A percentile compares a stretch with the other conserved stretches of the same genome.
These are phyloP conservation scores for Ornithoptera alexandrae DNA, from an alignment of 2,888 invertebrate genomes.

Conservation along the genomic window DNA sequence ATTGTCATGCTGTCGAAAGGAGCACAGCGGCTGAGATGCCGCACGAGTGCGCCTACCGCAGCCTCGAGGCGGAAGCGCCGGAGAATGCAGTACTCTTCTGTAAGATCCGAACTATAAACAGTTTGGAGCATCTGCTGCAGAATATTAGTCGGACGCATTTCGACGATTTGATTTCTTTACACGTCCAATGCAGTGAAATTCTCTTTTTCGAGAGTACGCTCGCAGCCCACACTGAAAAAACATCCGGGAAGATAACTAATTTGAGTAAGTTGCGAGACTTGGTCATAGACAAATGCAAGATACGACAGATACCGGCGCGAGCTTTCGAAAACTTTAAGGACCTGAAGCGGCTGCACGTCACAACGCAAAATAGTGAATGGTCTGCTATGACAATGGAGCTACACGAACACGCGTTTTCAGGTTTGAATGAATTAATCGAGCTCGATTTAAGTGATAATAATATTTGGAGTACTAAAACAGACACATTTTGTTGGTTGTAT, in stretches of 20 bases:
- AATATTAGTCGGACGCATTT: conserved; percentile 84
- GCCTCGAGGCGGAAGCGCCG: conserved; percentile 78
- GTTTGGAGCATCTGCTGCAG: conserved; percentile 83
- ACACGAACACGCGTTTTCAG: conserved; percentile 84
- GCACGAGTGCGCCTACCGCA: conserved; percentile 86
- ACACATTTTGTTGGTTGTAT: conserved; percentile 85
- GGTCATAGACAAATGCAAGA: conserved; percentile 87
- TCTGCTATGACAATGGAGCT: conserved; percentile 88
- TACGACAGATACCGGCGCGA: conserved; percentile 85
- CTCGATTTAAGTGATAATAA: conserved; percentile 88
- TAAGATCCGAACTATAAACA: conserved; percentile 85
- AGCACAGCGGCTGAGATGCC: conserved; percentile 76
- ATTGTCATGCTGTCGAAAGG: conserved; percentile 67
- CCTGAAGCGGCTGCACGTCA: conserved; percentile 83
- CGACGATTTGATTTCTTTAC: conserved; percentile 83
- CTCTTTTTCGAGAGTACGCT: conserved; percentile 86
- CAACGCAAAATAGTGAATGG: conserved; percentile 89
- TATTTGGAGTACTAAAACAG: conserved; percentile 86
- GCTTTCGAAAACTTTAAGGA: conserved; percentile 85
- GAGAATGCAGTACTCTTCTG: conserved; percentile 82
- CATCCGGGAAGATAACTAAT: conserved; percentile 75
- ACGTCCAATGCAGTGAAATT: conserved; percentile 86
- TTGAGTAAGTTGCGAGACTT: conserved; percentile 84
- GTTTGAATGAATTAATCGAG: conserved; percentile 83
- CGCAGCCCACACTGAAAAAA: conserved; percentile 70